Percentiles rank a stretch among this genome's conserved stretches.
Evolutionary conservation across 2,888 invertebrate species (phyloP).

Genomic region (Dermolepida albohirtum): DNA sequence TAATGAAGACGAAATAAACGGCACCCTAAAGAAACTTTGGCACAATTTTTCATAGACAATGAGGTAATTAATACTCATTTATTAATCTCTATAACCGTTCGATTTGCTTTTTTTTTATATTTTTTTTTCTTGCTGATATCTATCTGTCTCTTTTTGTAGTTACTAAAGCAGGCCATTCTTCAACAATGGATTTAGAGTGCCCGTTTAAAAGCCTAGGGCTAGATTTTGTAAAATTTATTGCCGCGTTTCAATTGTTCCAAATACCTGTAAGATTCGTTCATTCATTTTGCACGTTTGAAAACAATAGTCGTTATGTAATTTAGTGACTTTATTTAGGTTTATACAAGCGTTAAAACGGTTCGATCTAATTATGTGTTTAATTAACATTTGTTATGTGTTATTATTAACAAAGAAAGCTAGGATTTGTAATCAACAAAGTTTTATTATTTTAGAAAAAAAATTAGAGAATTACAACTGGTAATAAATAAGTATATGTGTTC

Average conservation of each 20-base stretch:
- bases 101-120: conserved; percentile 1
- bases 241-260: conserved; percentile 37
- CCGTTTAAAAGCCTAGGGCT: conserved; percentile 23
- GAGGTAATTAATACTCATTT: conserved; percentile 23
- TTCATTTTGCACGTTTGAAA: conserved; percentile 7
- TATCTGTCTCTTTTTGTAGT: conserved; percentile 1
- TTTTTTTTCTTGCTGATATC: neutral
- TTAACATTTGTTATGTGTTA: too few species aligned
- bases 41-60: conserved; percentile 18
- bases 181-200: conserved; percentile 18
- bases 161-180: conserved; percentile 4
- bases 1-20: conserved; percentile 8
- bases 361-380: too few species aligned
- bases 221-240: conserved; percentile 35
- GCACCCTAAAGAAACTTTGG: neutral
- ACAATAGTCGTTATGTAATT: conserved; percentile 35
- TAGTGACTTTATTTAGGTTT: neutral
- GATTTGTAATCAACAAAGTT: too few species aligned
- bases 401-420: too few species aligned
- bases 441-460: too few species aligned
- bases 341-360: too few species aligned
- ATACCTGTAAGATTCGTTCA: conserved; percentile 35
- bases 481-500: too few species aligned
- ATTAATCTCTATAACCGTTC: conserved; percentile 10
- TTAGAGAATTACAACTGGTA: too few species aligned